Percentiles rank a stretch among this genome's conserved stretches.
Evolutionary conservation across 2,888 invertebrate genomes (phyloP).

Genomic region (Pandemis cinnamomeana): DNA sequence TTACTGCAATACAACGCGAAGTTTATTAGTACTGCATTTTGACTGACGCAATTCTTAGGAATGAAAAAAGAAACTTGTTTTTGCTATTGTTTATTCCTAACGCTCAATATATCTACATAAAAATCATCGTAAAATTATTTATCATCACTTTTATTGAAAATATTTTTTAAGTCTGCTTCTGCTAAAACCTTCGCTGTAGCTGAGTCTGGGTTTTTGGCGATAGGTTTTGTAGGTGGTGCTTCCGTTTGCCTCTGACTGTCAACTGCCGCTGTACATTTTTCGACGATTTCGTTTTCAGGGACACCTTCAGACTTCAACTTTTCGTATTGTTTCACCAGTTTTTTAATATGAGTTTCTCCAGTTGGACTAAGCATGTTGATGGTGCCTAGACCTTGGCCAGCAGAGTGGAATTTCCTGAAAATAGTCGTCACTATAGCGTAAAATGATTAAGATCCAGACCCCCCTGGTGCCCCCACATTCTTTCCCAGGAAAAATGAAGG

Average conservation of each 20-base stretch:
- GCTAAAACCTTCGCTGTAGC: slow-evolving; percentile 65
- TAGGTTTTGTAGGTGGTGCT: slow-evolving; percentile 46
- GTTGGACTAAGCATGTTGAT: slow-evolving; percentile 82
- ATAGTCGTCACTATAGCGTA: neutral
- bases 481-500: no score
- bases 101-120: slow-evolving; percentile 6
- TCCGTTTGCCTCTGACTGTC: slow-evolving; percentile 61
- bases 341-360: slow-evolving; percentile 84
- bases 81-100: slow-evolving; percentile 7
- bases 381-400: slow-evolving; percentile 81
- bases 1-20: no score
- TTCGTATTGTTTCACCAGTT: slow-evolving; percentile 86
- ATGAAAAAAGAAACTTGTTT: neutral
- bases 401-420: slow-evolving; percentile 87
- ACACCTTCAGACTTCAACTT: slow-evolving; percentile 83
- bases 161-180: slow-evolving; percentile 65
- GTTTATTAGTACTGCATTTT: no score
- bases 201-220: slow-evolving; percentile 59
- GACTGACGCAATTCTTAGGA: no score
- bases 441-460: neutral
- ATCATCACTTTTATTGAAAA: slow-evolving; percentile 63
- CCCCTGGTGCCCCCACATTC: no score
- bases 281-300: slow-evolving; percentile 79
- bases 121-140: slow-evolving; percentile 24
- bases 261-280: slow-evolving; percentile 63